phyloP scores from a whole-genome alignment of 2,113 vertebrate species.

The Monopterus albus region DNA sequence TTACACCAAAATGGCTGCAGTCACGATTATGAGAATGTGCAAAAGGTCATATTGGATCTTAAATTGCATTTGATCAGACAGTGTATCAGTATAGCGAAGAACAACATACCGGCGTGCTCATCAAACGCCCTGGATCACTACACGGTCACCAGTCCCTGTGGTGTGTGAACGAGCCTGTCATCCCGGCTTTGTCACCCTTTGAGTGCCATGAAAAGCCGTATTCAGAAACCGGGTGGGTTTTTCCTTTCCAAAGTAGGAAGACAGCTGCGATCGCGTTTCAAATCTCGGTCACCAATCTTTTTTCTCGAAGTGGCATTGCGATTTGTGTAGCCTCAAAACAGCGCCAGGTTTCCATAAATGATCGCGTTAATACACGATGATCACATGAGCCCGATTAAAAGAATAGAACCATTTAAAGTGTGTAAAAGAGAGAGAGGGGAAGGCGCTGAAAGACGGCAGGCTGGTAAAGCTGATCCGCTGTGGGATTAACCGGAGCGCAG shows the following conservation, averaged over 20 bases:
- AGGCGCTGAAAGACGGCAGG: slow-evolving; percentile 35
- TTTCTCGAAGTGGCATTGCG: slow-evolving; percentile 13
- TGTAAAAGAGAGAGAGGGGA: not conserved
- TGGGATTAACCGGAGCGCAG: slow-evolving; percentile 74
- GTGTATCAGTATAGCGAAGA: not conserved
- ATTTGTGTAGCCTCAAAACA: slow-evolving; percentile 29
- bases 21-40: not conserved
- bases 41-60: not conserved
- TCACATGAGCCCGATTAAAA: slow-evolving; percentile 55
- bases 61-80: not conserved
- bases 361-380: slow-evolving; percentile 26
- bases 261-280: slow-evolving; percentile 43
- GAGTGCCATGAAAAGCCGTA: slow-evolving; percentile 10
- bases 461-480: slow-evolving; percentile 69
- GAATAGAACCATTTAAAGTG: slow-evolving; percentile 73
- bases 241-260: slow-evolving; percentile 5
- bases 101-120: slow-evolving; percentile 70
- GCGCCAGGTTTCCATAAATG: slow-evolving; percentile 18
- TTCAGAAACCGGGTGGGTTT: slow-evolving; percentile 28
- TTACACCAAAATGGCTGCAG: not conserved
- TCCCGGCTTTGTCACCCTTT: slow-evolving; percentile 34
- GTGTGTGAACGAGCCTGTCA: slow-evolving; percentile 48
- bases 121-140: slow-evolving; percentile 47
- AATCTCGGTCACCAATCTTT: slow-evolving; percentile 54
- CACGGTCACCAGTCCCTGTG: slow-evolving; percentile 43